phyloP scores from a whole-genome alignment of 2,113 vertebrate genomes.

The Sapajus apella region DNA sequence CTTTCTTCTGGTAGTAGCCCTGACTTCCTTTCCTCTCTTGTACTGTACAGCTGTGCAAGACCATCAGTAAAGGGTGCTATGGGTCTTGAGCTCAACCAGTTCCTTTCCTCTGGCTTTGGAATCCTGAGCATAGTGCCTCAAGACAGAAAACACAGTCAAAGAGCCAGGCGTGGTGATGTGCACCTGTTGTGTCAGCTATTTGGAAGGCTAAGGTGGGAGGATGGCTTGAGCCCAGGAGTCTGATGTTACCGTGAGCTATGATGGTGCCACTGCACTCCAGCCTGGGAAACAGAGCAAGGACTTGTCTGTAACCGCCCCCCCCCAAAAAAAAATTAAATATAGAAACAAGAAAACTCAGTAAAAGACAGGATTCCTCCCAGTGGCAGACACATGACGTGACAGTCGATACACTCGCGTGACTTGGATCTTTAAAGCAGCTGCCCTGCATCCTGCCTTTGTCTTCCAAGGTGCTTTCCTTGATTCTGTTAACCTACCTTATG shows the following conservation, averaged over 20 bases:
- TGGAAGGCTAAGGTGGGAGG: too few species aligned
- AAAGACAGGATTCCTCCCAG: not conserved
- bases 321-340: too few species aligned
- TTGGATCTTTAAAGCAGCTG: not conserved
- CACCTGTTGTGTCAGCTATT: too few species aligned
- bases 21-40: not conserved
- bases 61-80: not conserved
- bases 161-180: too few species aligned
- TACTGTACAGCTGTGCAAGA: not conserved
- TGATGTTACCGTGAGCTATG: too few species aligned
- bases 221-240: too few species aligned
- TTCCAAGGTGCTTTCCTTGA: not conserved
- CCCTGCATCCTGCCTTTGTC: not conserved
- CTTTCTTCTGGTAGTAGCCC: not conserved
- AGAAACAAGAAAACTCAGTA: not conserved
- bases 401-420: not conserved
- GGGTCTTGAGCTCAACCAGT: fast-evolving
- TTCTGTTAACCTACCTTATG: not conserved
- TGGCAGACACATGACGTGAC: fast-evolving
- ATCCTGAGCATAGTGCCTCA: not conserved
- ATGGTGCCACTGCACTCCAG: too few species aligned
- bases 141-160: not conserved
- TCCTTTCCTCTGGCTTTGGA: not conserved
- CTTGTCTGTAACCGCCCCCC: too few species aligned
- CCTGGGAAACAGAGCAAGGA: too few species aligned